These are phyloP conservation scores for Fundulus diaphanus DNA, from an alignment of 2,797 vertebrate genomes.

Conservation along the genomic window DNA sequence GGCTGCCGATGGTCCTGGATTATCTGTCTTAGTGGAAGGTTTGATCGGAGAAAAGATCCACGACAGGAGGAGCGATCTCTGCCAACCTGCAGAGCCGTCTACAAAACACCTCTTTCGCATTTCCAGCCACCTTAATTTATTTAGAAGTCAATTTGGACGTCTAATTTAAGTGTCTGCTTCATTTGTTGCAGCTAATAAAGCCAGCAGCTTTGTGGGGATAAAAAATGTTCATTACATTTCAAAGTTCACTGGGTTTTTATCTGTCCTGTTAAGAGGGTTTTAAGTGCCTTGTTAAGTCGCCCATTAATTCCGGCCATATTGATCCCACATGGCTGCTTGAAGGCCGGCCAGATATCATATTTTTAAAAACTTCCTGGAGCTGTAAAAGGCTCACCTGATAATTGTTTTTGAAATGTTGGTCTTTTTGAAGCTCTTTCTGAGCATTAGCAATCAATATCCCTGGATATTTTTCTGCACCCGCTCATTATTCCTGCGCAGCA, in stretches of 20 bases:
- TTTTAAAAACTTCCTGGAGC: slow-evolving; percentile 54
- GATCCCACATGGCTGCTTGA: slow-evolving; percentile 51
- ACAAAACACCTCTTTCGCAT: slow-evolving; percentile 31
- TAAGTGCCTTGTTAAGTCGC: slow-evolving; percentile 78
- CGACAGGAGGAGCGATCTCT: background rate
- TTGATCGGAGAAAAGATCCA: background rate
- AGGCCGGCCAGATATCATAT: slow-evolving; percentile 58
- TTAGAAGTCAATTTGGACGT: slow-evolving; percentile 65
- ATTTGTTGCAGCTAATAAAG: slow-evolving; percentile 75
- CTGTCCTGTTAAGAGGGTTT: slow-evolving; percentile 73
- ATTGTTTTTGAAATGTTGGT: slow-evolving; percentile 66
- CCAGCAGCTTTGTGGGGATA: slow-evolving; percentile 51
- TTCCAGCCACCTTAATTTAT: slow-evolving; percentile 61
- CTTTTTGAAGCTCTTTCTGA: slow-evolving; percentile 24
- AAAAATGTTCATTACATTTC: slow-evolving; percentile 76
- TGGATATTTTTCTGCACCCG: slow-evolving; percentile 46
- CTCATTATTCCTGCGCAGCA: slow-evolving; percentile 47
- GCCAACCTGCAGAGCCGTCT: slow-evolving; percentile 9
- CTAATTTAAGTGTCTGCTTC: slow-evolving; percentile 61
- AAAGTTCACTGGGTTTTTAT: slow-evolving; percentile 77
- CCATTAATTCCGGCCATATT: slow-evolving; percentile 75
- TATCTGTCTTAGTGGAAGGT: slow-evolving; percentile 25
- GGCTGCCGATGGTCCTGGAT: slow-evolving; percentile 26
- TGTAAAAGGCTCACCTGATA: slow-evolving; percentile 58
- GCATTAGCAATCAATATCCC: slow-evolving; percentile 45